Base-by-base conservation (phyloP, 2,113 vertebrate species). In the Pteruthius melanotis region DNA sequence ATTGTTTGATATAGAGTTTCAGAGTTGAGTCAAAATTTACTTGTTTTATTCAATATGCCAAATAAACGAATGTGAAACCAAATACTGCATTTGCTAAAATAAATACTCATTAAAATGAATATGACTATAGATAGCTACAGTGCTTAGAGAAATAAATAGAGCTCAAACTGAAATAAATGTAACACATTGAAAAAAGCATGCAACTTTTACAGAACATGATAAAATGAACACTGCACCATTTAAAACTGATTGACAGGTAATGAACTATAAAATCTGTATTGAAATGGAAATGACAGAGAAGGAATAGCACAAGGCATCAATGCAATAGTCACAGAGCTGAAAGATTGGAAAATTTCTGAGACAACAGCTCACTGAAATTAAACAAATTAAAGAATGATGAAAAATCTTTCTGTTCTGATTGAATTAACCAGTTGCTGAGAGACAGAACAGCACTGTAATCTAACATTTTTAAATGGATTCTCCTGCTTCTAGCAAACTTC, bases 161-260 rank as follows among this genome's bases (percentile, higher is more conserved):
- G 66, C 76, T 96, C 44, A 95, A 94, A 65, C 31, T 82, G 69
- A 93, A 97, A 96, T 87, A 92, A 97, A 98, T 97, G 85, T 94
- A 95, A 92, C 69, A 91, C 84, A 94, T 8, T 92, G 78, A 85
- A 97, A 91, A 95, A 96, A 95, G 50, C 89, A 95, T 89, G 78
- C 83, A 94, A 89, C 50, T 93, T 97, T 96, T 96, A 95, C 56
- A 90, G 96, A 98, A 97, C 92, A 96, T 94, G 94, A 95, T 94
- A 93, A 97, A 97, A 97, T 94, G 96, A 97, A 97, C 81, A 85
- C 57, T 82, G 63, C 22, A 42, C 53, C 40, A 90, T 96, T 97
- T 96, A 95, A 97, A 97, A 87, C 84, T 97, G 97, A 97, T 96
- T 97, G 97, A 97, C 98, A 98, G 94, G 92, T 97, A 98, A 98